Evolutionary conservation across 2,113 vertebrate species (phyloP).

Genomic region (Caretta caretta): DNA sequence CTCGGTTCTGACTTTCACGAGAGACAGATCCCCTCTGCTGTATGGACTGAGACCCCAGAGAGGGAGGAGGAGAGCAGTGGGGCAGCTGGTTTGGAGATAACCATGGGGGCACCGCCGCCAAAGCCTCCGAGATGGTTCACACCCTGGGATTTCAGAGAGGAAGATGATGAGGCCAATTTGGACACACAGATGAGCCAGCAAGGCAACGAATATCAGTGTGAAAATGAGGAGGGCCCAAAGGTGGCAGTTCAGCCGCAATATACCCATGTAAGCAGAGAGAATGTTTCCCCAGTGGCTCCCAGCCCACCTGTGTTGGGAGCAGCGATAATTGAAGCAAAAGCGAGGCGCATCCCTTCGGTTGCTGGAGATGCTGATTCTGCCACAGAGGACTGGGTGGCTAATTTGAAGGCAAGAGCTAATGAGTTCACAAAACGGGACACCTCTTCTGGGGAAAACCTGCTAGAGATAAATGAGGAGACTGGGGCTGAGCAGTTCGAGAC

Average conservation of each 20-base stretch:
- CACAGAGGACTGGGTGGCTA: background rate
- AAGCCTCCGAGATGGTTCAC: constrained; percentile 60
- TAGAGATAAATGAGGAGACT: constrained; percentile 43
- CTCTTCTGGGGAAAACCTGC: background rate
- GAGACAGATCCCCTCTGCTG: background rate
- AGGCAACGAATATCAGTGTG: accelerated
- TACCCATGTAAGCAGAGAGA: background rate
- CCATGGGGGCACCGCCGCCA: background rate
- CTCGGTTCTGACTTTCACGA: accelerated
- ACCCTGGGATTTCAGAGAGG: accelerated
- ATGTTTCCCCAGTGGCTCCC: accelerated
- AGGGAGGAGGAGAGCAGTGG: background rate
- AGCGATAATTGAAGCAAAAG: background rate
- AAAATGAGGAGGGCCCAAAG: accelerated
- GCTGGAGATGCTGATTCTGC: accelerated
- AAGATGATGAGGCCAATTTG: accelerated
- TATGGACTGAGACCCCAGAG: accelerated
- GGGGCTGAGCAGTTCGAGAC: constrained; percentile 76
- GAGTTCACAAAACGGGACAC: background rate
- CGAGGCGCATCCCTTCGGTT: accelerated
- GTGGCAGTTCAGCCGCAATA: accelerated
- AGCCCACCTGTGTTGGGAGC: accelerated
- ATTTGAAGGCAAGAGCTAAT: background rate
- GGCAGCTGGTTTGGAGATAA: accelerated
- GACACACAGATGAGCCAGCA: accelerated